Base-by-base conservation (phyloP, 2,888 invertebrate genomes). In the Idaea biselata region DNA sequence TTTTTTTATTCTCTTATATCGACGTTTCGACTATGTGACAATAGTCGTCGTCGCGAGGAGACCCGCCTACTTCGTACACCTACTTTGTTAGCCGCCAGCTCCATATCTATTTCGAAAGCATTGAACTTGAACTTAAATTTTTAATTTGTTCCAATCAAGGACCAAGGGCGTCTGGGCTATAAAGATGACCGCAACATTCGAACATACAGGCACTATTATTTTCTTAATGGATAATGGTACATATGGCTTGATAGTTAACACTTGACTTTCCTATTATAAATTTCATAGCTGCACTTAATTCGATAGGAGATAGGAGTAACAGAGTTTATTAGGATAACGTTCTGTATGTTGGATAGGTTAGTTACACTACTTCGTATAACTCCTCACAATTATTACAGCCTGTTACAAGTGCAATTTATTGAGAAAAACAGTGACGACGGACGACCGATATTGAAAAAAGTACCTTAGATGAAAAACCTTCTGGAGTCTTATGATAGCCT, bases 51-150 rank as follows among this genome's bases (percentile, higher is more conserved):
- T n/a, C n/a, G n/a, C n/a, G n/a, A n/a, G n/a, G n/a, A n/a, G n/a
- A n/a, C n/a, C n/a, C n/a, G n/a, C n/a, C n/a, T n/a, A n/a, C n/a
- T n/a, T n/a, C n/a, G n/a, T n/a, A n/a, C n/a, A n/a, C n/a, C n/a
- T n/a, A n/a, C n/a, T n/a, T n/a, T n/a, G n/a, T n/a, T n/a, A 33
- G 1, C 1, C 33, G 1, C 6, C 33, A 33, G 33, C 14, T 11
- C 7, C 14, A 33, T 33, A 1, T 33, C 8, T 33, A 11, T 44
- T 25, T 25, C 25, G 11, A 14, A 44, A 44, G 11, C 11, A 44
- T 44, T 44, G 44, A 44, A 44, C 44, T 44, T 63, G 61, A 63
- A 65, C 71, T 63, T 68, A 63, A 58, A 63, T 66, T 63, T 55
- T 55, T 62, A 65, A 73, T 66, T 67, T 63, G 7, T 62, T 55